These are phyloP conservation scores for Xenopus tropicalis DNA, from an alignment of 2,113 vertebrate genomes.

Conservation along the genomic window DNA sequence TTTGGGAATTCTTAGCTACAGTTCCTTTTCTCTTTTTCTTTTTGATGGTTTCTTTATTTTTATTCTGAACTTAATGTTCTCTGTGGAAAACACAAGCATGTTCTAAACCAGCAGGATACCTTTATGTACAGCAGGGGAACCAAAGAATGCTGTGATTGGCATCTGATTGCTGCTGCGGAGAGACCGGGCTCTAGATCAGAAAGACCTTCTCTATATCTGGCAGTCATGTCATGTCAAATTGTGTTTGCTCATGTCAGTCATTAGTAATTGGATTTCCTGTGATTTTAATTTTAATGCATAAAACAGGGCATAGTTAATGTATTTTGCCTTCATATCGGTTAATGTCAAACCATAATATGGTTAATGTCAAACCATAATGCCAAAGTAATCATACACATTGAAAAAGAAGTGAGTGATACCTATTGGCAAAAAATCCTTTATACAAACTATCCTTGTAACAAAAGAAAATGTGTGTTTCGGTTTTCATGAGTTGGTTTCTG, in stretches of 20 bases:
- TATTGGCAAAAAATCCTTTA: too few species aligned
- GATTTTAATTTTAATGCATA: background rate
- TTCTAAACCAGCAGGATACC: background rate
- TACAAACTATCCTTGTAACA: too few species aligned
- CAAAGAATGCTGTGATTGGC: background rate
- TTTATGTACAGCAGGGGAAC: conserved; percentile 7
- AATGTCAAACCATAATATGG: too few species aligned
- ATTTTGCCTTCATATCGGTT: too few species aligned
- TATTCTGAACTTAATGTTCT: background rate
- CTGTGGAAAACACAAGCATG: background rate
- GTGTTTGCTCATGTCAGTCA: background rate
- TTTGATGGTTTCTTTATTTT: background rate
- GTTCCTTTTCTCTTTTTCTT: background rate
- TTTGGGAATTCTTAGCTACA: background rate
- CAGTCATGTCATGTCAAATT: background rate
- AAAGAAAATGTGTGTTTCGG: too few species aligned
- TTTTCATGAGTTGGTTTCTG: too few species aligned
- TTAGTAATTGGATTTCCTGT: background rate
- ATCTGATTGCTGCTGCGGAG: background rate
- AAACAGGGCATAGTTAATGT: too few species aligned
- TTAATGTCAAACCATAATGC: too few species aligned
- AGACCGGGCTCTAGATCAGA: background rate
- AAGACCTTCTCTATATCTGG: background rate
- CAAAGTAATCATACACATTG: too few species aligned
- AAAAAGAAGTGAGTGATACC: too few species aligned